Evolutionary conservation across 2,797 vertebrate species (phyloP).

Genomic region (Cuniculus paca): DNA sequence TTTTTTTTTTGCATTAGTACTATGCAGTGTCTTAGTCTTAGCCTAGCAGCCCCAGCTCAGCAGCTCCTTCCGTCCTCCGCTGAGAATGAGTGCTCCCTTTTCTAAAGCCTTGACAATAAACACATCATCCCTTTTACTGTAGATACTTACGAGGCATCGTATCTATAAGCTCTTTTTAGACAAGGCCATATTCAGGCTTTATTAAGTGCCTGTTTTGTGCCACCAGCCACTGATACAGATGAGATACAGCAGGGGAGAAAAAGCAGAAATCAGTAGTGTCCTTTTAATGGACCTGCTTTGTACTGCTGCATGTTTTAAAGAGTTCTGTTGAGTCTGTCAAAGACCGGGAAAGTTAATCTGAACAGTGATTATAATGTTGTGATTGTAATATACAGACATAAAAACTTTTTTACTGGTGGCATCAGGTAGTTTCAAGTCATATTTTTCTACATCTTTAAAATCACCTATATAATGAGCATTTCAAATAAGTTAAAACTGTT

Average conservation of each 20-base stretch:
- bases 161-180: neutral
- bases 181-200: neutral
- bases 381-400: neutral
- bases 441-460: neutral
- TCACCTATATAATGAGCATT: neutral
- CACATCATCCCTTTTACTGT: neutral
- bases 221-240: neutral
- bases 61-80: neutral
- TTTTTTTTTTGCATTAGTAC: neutral
- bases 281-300: neutral
- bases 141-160: neutral
- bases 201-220: neutral
- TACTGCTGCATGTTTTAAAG: neutral
- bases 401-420: neutral
- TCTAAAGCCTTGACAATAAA: neutral
- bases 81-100: neutral
- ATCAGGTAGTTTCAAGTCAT: neutral
- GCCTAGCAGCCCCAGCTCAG: neutral
- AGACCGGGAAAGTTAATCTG: neutral
- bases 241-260: neutral
- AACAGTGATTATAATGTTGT: neutral
- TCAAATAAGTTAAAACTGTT: constrained; percentile 21
- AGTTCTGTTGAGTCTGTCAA: neutral
- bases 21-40: neutral
- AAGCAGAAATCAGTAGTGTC: neutral